Conservation (phyloP, 23 tunicate species). For the Clavelina lepadiformis region DNA sequence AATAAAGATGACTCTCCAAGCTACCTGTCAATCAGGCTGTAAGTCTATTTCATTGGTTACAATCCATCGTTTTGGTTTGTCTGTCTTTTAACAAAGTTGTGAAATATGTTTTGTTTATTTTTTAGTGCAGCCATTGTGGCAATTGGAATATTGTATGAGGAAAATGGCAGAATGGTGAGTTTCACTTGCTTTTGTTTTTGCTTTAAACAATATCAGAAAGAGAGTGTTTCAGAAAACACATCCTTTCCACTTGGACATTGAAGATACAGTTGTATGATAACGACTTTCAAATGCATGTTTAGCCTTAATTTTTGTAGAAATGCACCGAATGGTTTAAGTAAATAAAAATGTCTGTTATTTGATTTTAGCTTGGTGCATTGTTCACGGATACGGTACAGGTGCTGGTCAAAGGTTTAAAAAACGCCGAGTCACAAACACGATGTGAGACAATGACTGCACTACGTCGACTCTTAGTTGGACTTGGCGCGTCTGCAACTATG, state of each 20-base stretch:
- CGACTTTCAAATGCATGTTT: neutral
- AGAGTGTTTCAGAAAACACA: neutral
- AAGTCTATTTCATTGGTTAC: no score
- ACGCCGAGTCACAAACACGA: conserved; percentile 97
- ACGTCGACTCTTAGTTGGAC: conserved; percentile 44
- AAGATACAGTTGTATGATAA: neutral
- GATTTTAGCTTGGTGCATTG: conserved; percentile 64
- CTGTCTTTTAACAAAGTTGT: neutral
- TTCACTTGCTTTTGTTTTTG: neutral
- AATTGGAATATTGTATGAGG: conserved; percentile 74
- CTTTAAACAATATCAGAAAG: neutral
- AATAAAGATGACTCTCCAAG: conserved; percentile 96
- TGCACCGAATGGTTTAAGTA: neutral
- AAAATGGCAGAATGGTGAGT: conserved; percentile 87
- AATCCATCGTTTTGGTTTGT: no score
- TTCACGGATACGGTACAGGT: conserved; percentile 77
- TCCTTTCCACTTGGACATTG: neutral
- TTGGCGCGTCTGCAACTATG: conserved; percentile 85
- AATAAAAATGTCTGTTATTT: neutral
- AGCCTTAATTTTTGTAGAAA: neutral
- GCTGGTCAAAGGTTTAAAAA: conserved; percentile 74
- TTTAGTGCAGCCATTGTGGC: conserved; percentile 77
- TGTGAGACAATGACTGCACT: conserved; percentile 83
- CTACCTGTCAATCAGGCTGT: conserved; percentile 69
- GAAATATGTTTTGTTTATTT: neutral